phyloP scores from a whole-genome alignment of 2,113 vertebrate species.

The Numenius arquata region DNA sequence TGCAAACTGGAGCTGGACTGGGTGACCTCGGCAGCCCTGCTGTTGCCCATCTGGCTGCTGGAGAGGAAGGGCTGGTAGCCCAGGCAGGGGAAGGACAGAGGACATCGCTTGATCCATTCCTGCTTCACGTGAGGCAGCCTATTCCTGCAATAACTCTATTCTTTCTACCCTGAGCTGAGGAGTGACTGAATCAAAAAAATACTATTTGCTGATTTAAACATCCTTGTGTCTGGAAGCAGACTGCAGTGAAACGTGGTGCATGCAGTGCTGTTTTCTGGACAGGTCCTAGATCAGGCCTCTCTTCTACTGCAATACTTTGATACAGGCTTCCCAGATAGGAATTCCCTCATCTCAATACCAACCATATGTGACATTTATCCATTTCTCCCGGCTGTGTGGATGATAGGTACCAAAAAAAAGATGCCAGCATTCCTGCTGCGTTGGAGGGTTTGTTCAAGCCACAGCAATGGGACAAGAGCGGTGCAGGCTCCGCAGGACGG shows the following conservation, averaged over 20 bases:
- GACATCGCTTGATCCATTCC: not conserved
- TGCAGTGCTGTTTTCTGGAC: not conserved
- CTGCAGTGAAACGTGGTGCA: not conserved
- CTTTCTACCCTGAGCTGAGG: not conserved
- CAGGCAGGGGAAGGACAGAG: not conserved
- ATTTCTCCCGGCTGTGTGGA: not conserved
- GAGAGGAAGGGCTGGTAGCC: not conserved
- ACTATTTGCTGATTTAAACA: not conserved
- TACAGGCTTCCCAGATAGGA: not conserved
- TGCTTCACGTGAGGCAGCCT: not conserved
- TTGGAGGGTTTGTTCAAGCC: not conserved
- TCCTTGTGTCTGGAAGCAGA: not conserved
- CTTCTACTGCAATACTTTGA: rapidly evolving
- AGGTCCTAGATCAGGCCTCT: not conserved
- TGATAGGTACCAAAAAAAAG: not conserved
- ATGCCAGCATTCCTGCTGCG: not conserved
- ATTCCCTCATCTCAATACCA: not conserved
- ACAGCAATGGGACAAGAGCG: rapidly evolving
- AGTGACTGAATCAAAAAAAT: not conserved
- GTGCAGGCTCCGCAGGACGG: not conserved
- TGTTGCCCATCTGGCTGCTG: not conserved
- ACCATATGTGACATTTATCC: not conserved
- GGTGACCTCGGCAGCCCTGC: not conserved
- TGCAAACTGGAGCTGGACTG: not conserved
- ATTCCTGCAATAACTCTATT: not conserved